Evolutionary conservation across 2,888 invertebrate genomes (phyloP), one percentile per base, ranked within the genome.

Genomic region (Netelia virgata): DNA sequence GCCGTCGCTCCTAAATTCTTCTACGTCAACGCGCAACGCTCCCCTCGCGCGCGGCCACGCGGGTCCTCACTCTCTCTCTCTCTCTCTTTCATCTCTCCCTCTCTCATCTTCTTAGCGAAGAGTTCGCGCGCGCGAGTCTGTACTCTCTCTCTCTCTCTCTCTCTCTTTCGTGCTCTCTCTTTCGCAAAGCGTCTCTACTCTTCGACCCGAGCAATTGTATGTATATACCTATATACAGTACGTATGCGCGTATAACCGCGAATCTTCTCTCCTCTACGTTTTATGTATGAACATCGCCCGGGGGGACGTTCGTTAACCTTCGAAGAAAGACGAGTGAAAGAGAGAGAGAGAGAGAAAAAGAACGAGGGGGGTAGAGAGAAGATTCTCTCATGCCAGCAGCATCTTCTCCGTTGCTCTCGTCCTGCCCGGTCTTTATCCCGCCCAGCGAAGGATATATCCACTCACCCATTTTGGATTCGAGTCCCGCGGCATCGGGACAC

Each of bases 1-100:
- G 92, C 93, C 93, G 93, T 93, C 93, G 91, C 91, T 91, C 93
- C 93, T 93, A 93, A 93, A 93, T 93, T 93, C 93, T 93, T 93
- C 93, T 93, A 92, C 92, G 93, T 93, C 93, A 93, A 92, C 90
- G 90, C 88, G 73, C 87, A 78, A 87, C 90, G 90, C 89, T 78
- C 85, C 86, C 85, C 23, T 55, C 72, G 47, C 64, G 61, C 76
- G 23, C 23, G 23, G 23, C 3, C 23, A 43, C 68, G 77, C 59
- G 68, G 28, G 59, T 18, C 59, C 47, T 77, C 3, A 41, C 36
- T 8, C 53, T 43, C 63, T 77, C 20, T 68, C 66, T 76, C 63
- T 43, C 50, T 59, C 66, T 74, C 41, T 20, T 43, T 55, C 64
- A 55, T 69, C 36, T 76, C n/a, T 57, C 28, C 20, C 55, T 68